Conservation (phyloP, 2,888 invertebrate genomes). For the Glaucopsyche alexis region DNA sequence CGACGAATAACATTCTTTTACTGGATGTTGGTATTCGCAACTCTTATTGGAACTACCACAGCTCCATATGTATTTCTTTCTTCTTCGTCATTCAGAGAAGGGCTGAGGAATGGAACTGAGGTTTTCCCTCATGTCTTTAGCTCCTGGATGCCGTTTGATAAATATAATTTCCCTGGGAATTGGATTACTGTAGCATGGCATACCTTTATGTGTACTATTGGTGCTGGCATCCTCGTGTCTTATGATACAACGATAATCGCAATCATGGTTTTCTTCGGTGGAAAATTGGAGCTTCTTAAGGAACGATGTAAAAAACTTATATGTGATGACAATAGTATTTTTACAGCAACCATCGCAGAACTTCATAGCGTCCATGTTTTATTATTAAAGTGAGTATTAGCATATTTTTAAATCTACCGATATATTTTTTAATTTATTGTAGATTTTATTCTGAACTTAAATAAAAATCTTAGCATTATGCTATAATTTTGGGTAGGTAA, state of each 20-base stretch:
- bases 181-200: constrained; percentile 64
- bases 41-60: constrained; percentile 50
- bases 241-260: constrained; percentile 60
- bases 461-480: no score
- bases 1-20: constrained; percentile 58
- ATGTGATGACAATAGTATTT: constrained; percentile 44
- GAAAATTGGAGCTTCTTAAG: constrained; percentile 59
- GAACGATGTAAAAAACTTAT: constrained; percentile 55
- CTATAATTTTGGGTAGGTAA: no score
- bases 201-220: constrained; percentile 50
- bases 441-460: background rate
- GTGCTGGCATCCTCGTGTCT: constrained; percentile 55
- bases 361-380: constrained; percentile 54
- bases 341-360: constrained; percentile 45
- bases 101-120: constrained; percentile 55
- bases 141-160: constrained; percentile 67
- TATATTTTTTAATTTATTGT: background rate
- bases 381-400: constrained; percentile 58
- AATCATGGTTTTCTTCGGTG: constrained; percentile 64
- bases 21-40: constrained; percentile 60
- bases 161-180: constrained; percentile 56
- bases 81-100: constrained; percentile 52
- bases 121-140: constrained; percentile 66
- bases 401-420: background rate
- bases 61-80: constrained; percentile 57